phyloP scores from a whole-genome alignment of 2,797 vertebrate genomes.

The Brachymystax lenok region DNA sequence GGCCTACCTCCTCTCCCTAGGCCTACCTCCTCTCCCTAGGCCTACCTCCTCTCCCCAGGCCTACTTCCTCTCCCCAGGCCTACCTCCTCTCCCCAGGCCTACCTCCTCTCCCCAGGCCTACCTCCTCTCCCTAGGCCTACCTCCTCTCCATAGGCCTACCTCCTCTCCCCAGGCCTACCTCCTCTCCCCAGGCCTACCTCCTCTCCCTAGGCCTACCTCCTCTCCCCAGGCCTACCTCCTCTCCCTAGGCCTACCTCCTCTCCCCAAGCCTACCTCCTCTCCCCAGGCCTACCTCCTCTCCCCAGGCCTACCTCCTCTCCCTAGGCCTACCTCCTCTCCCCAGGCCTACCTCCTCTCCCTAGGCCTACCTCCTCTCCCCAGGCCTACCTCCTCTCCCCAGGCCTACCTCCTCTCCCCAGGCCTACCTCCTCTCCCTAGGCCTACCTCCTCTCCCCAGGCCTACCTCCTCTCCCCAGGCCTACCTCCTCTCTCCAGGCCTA shows the following conservation, averaged over 20 bases:
- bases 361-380: slow-evolving; percentile 27
- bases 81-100: slow-evolving; percentile 14
- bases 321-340: too few relatives aligned
- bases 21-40: too few relatives aligned
- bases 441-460: too few relatives aligned
- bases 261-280: slow-evolving; percentile 16
- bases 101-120: slow-evolving; percentile 9
- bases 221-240: slow-evolving; percentile 2
- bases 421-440: too few relatives aligned
- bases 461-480: slow-evolving; percentile 14
- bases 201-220: slow-evolving; percentile 17
- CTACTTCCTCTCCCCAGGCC: too few relatives aligned
- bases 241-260: slow-evolving; percentile 6
- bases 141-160: slow-evolving; percentile 6
- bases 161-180: too few relatives aligned
- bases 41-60: too few relatives aligned
- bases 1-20: too few relatives aligned
- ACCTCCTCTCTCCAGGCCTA: slow-evolving; percentile 10
- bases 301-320: too few relatives aligned
- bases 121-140: slow-evolving; percentile 1
- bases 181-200: too few relatives aligned
- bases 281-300: slow-evolving; percentile 8
- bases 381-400: too few relatives aligned
- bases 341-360: too few relatives aligned
- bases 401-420: not conserved